Evolutionary conservation across 2,113 vertebrate genomes (phyloP).

Genomic region (Vidua chalybeata): DNA sequence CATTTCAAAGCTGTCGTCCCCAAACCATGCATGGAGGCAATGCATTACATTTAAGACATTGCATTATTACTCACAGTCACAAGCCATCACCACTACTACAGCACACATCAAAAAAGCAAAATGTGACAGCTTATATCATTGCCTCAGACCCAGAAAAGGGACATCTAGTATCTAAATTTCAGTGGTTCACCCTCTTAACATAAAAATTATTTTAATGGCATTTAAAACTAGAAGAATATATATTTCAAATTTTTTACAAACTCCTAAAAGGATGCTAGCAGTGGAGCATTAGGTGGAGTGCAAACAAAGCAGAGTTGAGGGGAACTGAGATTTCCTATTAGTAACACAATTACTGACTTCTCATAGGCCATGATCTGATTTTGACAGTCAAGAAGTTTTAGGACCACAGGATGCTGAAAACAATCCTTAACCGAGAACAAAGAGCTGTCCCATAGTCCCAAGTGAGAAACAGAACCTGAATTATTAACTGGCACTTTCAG

Average conservation of each 20-base stretch:
- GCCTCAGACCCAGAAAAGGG: not conserved
- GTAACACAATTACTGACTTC: not conserved
- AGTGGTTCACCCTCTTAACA: not conserved
- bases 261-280: not conserved
- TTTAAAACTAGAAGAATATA: not conserved
- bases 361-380: not conserved
- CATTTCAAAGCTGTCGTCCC: not conserved
- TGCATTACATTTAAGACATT: not conserved
- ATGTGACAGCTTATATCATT: not conserved
- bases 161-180: not conserved
- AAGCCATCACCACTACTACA: not conserved
- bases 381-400: not conserved
- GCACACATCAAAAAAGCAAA: not conserved
- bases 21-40: not conserved
- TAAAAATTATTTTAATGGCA: not conserved
- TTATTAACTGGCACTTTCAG: not conserved
- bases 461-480: not conserved
- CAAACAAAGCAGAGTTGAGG: not conserved
- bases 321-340: not conserved
- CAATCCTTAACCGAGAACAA: not conserved
- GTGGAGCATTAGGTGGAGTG: not conserved
- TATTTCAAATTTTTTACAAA: not conserved
- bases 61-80: not conserved
- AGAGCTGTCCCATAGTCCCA: not conserved
- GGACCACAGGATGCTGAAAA: not conserved